Evolutionary conservation across 1,140 invertebrate genomes (phyloP), one percentile per base, ranked within the genome.

Genomic region (Drosophila punjabiensis): DNA sequence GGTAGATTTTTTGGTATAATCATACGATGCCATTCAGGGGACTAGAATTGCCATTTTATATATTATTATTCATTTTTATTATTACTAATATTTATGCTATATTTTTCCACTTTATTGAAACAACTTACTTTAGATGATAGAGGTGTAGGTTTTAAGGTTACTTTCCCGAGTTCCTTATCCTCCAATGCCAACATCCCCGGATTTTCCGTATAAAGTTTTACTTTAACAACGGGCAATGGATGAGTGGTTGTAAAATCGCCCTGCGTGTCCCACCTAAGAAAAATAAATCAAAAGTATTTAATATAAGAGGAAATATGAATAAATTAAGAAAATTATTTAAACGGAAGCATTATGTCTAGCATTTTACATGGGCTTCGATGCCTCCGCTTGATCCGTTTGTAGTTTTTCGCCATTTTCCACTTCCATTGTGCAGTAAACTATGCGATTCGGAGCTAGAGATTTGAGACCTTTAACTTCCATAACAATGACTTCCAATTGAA

Each of bases 341-440:
- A 47, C 28, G 14, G 13, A 48, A 5, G 0, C 16, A 20, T 35
- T 35, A 35, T 14, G 7, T 35, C 13, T 56, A 0, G 53, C 14
- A 28, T 94, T 95, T 96, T 94, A 98, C 98, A 98, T 98, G 58
- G 99, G 99, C 94, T 99, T 99, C 0, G 98, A 99, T 16, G 98
- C 99, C 94, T 99, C 98, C 4, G 99, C 98, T 94, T 99, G 98
- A 95, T 99, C 99, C 9, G 99, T 99, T 94, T 99, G 99, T 43
- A 99, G 94, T 94, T 99, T 99, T 93, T 99, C 98, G 45, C 98
- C 98, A 65, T 97, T 97, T 94, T 99, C 99, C 2, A 99, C 98
- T 95, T 99, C 99, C 99, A 99, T 99, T 28, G 99, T 99, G 94
- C 99, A 99, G 94, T 99, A 99, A 35, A 99, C 98, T 89, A 99